Conservation (phyloP, 1,140 invertebrate species). For the Cyphomyrmex costatus region DNA sequence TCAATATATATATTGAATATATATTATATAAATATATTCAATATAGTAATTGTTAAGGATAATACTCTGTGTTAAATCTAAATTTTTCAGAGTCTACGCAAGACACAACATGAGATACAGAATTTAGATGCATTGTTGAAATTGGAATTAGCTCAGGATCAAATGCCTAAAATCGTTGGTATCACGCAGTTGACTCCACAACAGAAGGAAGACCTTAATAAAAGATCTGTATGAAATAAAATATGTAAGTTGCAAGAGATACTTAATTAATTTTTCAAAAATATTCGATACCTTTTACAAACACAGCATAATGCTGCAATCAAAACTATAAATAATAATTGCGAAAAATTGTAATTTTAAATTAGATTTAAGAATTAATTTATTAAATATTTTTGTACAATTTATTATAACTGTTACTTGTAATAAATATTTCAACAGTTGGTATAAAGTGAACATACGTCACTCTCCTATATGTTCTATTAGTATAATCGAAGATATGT, state of each 20-base stretch:
- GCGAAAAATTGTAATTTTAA: conserved; percentile 4
- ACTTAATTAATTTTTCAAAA: neutral
- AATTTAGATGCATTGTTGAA: conserved; percentile 80
- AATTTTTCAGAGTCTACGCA: conserved; percentile 75
- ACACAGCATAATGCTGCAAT: neutral
- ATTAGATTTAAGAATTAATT: neutral
- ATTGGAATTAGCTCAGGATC: conserved; percentile 75
- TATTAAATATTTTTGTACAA: neutral
- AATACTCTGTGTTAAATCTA: conserved; percentile 15
- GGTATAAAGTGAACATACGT: neutral
- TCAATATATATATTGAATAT: too few relatives aligned
- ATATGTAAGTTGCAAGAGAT: neutral
- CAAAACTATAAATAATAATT: neutral
- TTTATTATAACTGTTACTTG: conserved; percentile 35
- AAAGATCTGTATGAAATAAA: neutral
- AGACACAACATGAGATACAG: conserved; percentile 77
- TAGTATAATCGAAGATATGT: too few relatives aligned
- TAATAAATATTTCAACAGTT: conserved; percentile 19
- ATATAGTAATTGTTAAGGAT: neutral
- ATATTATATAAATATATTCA: too few relatives aligned
- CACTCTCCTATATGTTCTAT: neutral
- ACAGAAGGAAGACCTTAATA: conserved; percentile 66
- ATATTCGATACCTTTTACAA: neutral
- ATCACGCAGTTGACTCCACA: conserved; percentile 73
- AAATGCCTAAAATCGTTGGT: conserved; percentile 75